phyloP scores from a whole-genome alignment of 2,113 vertebrate species.

The Mormoops blainvillei region DNA sequence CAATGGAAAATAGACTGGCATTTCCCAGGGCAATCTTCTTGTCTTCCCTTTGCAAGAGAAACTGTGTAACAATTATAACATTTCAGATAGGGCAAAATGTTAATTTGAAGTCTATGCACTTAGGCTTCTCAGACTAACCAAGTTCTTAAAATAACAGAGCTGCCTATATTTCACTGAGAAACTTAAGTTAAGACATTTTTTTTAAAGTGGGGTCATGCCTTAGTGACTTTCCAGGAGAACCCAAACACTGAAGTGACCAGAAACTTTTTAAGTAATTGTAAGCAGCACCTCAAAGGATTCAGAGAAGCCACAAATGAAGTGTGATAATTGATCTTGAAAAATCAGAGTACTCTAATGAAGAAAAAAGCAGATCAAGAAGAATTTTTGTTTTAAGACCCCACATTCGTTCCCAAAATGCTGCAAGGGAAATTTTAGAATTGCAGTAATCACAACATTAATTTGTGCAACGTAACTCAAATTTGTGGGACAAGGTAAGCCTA shows the following conservation, averaged over 20 bases:
- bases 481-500: neutral
- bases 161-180: neutral
- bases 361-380: neutral
- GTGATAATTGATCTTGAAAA: neutral
- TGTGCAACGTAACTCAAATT: conserved; percentile 3
- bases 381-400: neutral
- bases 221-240: conserved; percentile 21
- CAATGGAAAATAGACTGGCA: neutral
- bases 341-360: neutral
- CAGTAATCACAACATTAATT: neutral
- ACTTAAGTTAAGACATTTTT: neutral
- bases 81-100: neutral
- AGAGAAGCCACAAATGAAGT: conserved; percentile 21
- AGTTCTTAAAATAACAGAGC: neutral
- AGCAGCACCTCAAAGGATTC: neutral
- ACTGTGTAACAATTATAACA: neutral
- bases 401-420: neutral
- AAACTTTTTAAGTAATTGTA: neutral
- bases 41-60: neutral
- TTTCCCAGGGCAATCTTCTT: neutral
- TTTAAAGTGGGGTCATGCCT: neutral
- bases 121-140: neutral
- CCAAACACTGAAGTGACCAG: neutral
- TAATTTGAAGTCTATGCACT: neutral
- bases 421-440: neutral